Conservation (phyloP, 2,113 vertebrate genomes). For the Indicator maculatus region DNA sequence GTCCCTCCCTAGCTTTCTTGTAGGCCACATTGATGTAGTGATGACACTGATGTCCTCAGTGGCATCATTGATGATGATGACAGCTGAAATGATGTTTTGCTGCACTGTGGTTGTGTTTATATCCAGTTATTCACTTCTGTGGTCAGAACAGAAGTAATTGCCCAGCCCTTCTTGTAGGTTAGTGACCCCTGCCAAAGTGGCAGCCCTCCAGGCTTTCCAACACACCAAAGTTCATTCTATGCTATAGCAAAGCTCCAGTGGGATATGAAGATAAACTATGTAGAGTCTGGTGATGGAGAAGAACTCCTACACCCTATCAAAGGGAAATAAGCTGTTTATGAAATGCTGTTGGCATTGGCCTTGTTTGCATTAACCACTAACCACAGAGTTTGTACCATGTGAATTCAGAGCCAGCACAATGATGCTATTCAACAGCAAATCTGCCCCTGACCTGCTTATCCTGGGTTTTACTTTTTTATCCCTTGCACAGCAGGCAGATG, state of each 20-base stretch:
- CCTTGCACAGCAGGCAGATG: not conserved
- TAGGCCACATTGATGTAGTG: not conserved
- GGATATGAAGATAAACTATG: not conserved
- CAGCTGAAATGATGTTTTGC: not conserved
- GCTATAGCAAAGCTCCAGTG: not conserved
- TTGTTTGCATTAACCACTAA: not conserved
- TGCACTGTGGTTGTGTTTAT: not conserved
- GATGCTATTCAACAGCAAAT: not conserved
- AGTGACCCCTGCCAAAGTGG: not conserved
- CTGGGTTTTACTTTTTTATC: fast-evolving
- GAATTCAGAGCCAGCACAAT: not conserved
- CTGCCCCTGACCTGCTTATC: not conserved
- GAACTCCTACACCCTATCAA: not conserved
- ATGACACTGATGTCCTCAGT: not conserved
- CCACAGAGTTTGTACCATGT: fast-evolving
- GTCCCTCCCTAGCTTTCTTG: too few species aligned
- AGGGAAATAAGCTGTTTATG: not conserved
- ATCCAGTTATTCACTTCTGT: not conserved
- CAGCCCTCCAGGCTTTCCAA: not conserved
- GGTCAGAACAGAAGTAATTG: not conserved
- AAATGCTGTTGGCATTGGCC: not conserved
- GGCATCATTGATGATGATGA: not conserved
- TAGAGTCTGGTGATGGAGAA: not conserved
- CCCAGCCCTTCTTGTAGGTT: not conserved
- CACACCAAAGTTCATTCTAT: not conserved